Conservation (phyloP, 2,888 invertebrate genomes). For the Allophyes oxyacanthae region DNA sequence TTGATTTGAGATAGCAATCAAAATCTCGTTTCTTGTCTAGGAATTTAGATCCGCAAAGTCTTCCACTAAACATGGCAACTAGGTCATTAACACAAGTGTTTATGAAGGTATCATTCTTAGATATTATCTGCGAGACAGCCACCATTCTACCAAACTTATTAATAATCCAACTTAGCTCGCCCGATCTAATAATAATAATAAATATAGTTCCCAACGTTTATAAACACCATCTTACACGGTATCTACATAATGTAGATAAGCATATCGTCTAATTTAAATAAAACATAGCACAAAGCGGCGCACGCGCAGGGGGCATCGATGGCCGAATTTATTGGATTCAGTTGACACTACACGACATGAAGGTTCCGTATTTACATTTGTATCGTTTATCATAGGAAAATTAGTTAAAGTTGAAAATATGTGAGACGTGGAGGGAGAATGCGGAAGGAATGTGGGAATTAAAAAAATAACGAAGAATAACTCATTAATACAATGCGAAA, state of each 20-base stretch:
- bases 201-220: slow-evolving; percentile 32
- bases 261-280: slow-evolving; percentile 54
- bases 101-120: too few species aligned
- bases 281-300: slow-evolving; percentile 40
- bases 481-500: too few species aligned
- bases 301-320: slow-evolving; percentile 58
- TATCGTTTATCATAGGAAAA: slow-evolving; percentile 40
- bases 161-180: slow-evolving; percentile 25
- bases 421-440: slow-evolving; percentile 26
- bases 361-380: slow-evolving; percentile 29
- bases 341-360: slow-evolving; percentile 41
- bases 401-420: slow-evolving; percentile 32
- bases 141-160: slow-evolving; percentile 4
- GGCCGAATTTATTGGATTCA: slow-evolving; percentile 42
- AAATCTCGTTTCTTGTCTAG: slow-evolving; percentile 1
- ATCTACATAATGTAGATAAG: slow-evolving; percentile 39
- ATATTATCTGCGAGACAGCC: too few species aligned
- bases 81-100: too few species aligned
- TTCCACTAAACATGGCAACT: neutral
- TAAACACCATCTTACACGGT: slow-evolving; percentile 18
- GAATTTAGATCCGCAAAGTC: slow-evolving; percentile 2
- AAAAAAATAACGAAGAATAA: too few species aligned
- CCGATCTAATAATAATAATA: slow-evolving; percentile 9
- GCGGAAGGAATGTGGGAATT: neutral
- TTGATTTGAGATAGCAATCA: slow-evolving; percentile 1